Conservation (phyloP, 2,113 vertebrate species). For the Argyrosomus japonicus region DNA sequence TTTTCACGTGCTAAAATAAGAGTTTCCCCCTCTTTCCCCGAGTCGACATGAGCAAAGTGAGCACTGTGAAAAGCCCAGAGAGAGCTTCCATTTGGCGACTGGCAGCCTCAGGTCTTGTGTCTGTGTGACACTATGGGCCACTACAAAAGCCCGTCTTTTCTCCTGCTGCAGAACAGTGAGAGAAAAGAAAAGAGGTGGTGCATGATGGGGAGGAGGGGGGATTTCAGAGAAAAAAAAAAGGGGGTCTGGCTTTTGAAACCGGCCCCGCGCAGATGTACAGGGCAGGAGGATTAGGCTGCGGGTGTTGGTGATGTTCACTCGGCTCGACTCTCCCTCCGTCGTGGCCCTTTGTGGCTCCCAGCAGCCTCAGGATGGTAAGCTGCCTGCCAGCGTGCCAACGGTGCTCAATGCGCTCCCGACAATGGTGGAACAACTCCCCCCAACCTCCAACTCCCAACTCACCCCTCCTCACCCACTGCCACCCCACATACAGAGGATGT, state of each 20-base stretch:
- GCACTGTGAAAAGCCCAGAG: slow-evolving; percentile 63
- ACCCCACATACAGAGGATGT: slow-evolving; percentile 88
- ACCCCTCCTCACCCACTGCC: slow-evolving; percentile 3
- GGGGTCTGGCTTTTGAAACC: slow-evolving; percentile 89
- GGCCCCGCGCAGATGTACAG: slow-evolving; percentile 89
- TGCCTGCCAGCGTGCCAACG: slow-evolving; percentile 84
- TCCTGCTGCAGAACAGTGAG: slow-evolving; percentile 88
- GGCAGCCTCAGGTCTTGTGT: slow-evolving; percentile 71
- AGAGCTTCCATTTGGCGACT: slow-evolving; percentile 77
- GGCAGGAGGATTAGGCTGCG: slow-evolving; percentile 94
- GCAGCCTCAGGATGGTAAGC: slow-evolving; percentile 88
- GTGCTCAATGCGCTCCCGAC: slow-evolving; percentile 80
- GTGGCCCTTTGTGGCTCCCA: slow-evolving; percentile 86
- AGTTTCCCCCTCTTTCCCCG: slow-evolving; percentile 49
- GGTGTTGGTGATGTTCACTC: slow-evolving; percentile 85
- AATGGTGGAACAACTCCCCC: slow-evolving; percentile 78
- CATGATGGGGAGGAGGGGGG: slow-evolving; percentile 76
- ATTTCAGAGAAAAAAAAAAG: slow-evolving; percentile 75
- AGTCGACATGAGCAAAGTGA: slow-evolving; percentile 73
- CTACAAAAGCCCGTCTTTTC: slow-evolving; percentile 86
- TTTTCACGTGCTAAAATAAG: slow-evolving; percentile 74
- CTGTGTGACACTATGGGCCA: slow-evolving; percentile 68
- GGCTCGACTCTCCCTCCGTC: slow-evolving; percentile 77
- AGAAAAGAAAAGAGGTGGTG: slow-evolving; percentile 78
- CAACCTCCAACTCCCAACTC: slow-evolving; percentile 19